These are phyloP conservation scores for Zaprionus inermis DNA, from an alignment of 1,140 invertebrate genomes.

Conservation along the genomic window DNA sequence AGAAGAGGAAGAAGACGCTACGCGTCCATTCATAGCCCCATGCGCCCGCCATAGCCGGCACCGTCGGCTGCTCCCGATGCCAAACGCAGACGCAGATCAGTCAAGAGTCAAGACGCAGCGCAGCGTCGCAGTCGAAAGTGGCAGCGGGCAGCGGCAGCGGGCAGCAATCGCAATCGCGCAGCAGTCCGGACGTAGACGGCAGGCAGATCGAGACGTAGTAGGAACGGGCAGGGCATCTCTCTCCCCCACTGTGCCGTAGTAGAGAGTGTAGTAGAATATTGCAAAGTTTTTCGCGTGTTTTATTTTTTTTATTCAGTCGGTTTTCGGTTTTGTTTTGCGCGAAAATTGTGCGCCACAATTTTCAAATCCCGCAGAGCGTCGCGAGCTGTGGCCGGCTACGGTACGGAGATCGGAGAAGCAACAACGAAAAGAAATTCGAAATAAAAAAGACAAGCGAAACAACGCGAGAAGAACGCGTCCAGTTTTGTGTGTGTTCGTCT, in stretches of 20 bases:
- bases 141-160: slow-evolving; percentile 8
- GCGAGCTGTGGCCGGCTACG: slow-evolving; percentile 62
- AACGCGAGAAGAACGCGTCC: not conserved
- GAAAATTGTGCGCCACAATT: slow-evolving; percentile 65
- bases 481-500: slow-evolving; percentile 18
- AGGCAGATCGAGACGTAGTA: slow-evolving; percentile 9
- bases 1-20: slow-evolving; percentile 23
- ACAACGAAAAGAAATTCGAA: slow-evolving; percentile 18
- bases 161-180: slow-evolving; percentile 29
- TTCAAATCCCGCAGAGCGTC: slow-evolving; percentile 69
- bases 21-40: slow-evolving; percentile 62
- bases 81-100: slow-evolving; percentile 59
- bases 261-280: not conserved
- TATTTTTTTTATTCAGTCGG: not conserved
- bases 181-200: slow-evolving; percentile 47
- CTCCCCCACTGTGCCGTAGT: too few species aligned
- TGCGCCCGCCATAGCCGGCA: slow-evolving; percentile 24
- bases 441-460: slow-evolving; percentile 6
- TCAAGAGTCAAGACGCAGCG: slow-evolving; percentile 46
- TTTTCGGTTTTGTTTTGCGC: slow-evolving; percentile 19
- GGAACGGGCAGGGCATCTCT: not conserved
- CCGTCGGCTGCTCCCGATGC: slow-evolving; percentile 31
- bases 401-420: slow-evolving; percentile 34
- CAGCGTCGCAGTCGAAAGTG: slow-evolving; percentile 16
- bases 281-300: slow-evolving; percentile 3